phyloP scores from a whole-genome alignment of 2,797 vertebrate species.

The Scolopax bukidnonensis region DNA sequence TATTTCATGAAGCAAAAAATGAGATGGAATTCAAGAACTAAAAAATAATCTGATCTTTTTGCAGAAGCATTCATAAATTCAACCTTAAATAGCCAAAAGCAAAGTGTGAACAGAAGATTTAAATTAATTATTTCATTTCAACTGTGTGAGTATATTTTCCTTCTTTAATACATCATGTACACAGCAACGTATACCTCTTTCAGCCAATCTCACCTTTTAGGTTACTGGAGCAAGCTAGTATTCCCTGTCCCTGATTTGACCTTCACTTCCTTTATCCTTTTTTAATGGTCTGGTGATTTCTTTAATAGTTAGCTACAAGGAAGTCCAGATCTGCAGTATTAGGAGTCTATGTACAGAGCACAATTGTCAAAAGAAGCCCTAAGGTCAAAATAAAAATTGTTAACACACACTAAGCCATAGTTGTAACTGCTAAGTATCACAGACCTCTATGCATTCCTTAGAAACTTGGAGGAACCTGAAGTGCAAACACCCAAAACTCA shows the following conservation, averaged over 20 bases:
- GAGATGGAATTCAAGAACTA: neutral
- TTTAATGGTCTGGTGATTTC: constrained; percentile 39
- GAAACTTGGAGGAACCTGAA: neutral
- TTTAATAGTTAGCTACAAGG: constrained; percentile 13
- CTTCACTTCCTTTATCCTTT: constrained; percentile 29
- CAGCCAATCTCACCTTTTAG: neutral
- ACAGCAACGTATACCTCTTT: neutral
- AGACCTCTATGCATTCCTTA: neutral
- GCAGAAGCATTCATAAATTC: neutral
- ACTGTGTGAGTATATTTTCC: neutral
- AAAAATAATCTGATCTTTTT: neutral
- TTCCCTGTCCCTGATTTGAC: constrained; percentile 5
- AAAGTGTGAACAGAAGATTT: neutral
- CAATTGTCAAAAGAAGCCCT: neutral
- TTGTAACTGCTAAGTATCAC: neutral
- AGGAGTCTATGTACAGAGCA: neutral
- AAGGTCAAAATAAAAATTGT: neutral
- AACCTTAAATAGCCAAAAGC: neutral
- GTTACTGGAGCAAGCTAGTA: neutral
- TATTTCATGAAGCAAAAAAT: neutral
- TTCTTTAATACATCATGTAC: neutral
- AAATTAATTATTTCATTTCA: neutral
- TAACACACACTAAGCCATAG: neutral
- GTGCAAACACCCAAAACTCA: neutral
- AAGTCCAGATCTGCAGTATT: neutral